These are phyloP conservation scores for Alexandromys oeconomus DNA, from an alignment of 2,797 vertebrate genomes.

Conservation along the genomic window DNA sequence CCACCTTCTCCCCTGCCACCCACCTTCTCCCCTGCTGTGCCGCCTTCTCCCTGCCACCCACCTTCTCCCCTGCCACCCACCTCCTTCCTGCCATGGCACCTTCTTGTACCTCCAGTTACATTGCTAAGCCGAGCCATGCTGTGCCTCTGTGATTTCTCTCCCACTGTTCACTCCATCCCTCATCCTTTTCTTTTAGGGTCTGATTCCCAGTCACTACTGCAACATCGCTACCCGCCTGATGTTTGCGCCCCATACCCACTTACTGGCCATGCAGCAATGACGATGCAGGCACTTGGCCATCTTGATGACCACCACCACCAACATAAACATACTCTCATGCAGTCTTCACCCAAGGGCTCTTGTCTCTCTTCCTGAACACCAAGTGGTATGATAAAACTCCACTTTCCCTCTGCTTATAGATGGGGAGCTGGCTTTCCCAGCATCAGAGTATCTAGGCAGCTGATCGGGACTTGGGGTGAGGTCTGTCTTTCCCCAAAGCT, in stretches of 20 bases:
- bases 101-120: neutral
- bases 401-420: neutral
- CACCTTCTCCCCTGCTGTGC: too few species aligned
- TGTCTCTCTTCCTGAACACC: neutral
- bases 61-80: neutral
- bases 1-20: neutral
- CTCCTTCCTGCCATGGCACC: neutral
- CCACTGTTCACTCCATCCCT: neutral
- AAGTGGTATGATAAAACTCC: neutral
- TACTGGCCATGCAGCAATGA: neutral
- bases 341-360: neutral
- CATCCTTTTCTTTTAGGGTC: neutral
- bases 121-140: too few species aligned
- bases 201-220: neutral
- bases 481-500: neutral
- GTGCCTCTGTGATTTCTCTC: neutral
- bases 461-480: neutral
- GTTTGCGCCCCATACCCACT: neutral
- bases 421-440: neutral
- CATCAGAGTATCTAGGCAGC: neutral
- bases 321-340: neutral
- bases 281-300: neutral
- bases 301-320: neutral
- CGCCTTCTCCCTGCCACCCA: neutral
- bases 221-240: neutral